Conservation (phyloP, 92 coral and sea anemone species). For the Porites cylindrica region DNA sequence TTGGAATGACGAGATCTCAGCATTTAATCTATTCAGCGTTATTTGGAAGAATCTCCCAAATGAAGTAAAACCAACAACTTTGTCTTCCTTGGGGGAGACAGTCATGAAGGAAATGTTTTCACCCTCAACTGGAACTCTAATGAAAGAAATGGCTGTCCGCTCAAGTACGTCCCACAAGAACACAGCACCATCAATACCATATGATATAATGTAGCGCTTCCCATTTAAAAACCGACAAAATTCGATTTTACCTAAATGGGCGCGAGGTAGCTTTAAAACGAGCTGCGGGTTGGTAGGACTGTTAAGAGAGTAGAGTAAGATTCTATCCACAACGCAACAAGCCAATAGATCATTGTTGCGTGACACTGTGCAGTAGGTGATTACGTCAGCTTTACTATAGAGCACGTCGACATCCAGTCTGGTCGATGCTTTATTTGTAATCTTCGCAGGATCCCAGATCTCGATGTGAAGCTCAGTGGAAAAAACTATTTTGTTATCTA, state of each 20-base stretch:
- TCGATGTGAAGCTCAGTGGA: too few relatives aligned
- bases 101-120: background rate
- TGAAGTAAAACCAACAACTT: background rate
- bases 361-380: too few relatives aligned
- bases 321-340: constrained; percentile 3
- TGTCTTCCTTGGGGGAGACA: background rate
- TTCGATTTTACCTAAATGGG: constrained; percentile 34
- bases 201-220: constrained; percentile 34
- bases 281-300: background rate
- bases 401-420: background rate
- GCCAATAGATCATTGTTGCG: background rate
- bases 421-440: too few relatives aligned
- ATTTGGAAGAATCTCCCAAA: background rate
- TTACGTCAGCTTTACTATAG: too few relatives aligned
- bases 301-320: background rate
- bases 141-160: constrained; percentile 30
- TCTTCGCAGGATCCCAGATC: too few relatives aligned
- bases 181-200: constrained; percentile 17
- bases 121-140: background rate
- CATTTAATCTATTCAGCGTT: background rate
- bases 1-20: background rate
- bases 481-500: too few relatives aligned
- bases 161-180: background rate
- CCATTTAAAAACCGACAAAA: constrained; percentile 44
- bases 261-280: constrained; percentile 5